Evolutionary conservation across 2,888 invertebrate species (phyloP), one percentile per base, ranked within the genome.

Genomic region (Chrysolina haemoptera): DNA sequence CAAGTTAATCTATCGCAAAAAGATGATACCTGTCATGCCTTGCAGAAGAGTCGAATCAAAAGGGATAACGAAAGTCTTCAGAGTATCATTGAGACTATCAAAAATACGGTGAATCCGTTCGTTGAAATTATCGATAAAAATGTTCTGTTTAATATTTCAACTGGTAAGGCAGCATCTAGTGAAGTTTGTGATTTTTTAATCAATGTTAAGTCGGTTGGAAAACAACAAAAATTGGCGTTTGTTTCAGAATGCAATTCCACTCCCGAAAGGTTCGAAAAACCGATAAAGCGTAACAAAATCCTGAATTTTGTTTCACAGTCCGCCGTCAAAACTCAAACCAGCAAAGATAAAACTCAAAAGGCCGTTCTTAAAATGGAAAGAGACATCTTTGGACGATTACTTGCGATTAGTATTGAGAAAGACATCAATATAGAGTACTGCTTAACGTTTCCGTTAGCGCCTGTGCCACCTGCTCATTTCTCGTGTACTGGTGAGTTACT

Each of bases 401-500:
- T 27, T 1, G 27, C 27, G 5, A 5, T 48, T 18, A 79, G 16
- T 10, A 27, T 27, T 1, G 5, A 27, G 5, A 81, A 85, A 77
- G 82, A 85, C 80, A 79, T 82, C 35, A 73, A 85, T 76, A 10
- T 86, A 0, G 84, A 84, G 75, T 65, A 71, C 70, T 84, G 83
- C 40, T 66, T 73, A 46, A 68, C 63, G 40, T 71, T 71, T 66
- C 65, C 64, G 50, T 68, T 68, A 14, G 64, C 64, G 63, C 59
- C 59, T 41, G 18, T 72, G 72, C 63, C 68, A 1, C 73, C 73
- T 65, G 74, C 63, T 50, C 12, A 62, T 63, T 70, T 73, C 16
- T 59, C 70, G 27, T 67, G 41, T 67, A 59, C 53, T 77, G 75
- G 75, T 40, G 75, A 75, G 59, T 73, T 77, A 71, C 66, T 71